Evolutionary conservation across 2,797 vertebrate genomes (phyloP), one percentile per base, ranked within the genome.

Genomic region (Bryconaethiops microstoma): DNA sequence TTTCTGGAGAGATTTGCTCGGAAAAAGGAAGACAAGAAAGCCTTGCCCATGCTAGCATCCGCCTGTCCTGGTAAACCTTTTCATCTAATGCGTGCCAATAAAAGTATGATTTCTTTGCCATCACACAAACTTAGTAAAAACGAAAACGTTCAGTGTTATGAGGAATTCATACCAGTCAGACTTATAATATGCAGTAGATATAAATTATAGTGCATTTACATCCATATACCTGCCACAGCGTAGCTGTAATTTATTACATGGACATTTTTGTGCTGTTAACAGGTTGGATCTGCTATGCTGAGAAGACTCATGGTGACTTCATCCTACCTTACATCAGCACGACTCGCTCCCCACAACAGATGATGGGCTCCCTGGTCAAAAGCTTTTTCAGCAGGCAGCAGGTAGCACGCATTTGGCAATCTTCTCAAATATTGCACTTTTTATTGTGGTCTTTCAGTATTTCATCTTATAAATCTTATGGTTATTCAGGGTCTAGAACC

Each of bases 251-350:
- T 76, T 40, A 23, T 1, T 5, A 6, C 13, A 19, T 17, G 21
- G 45, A 12, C 35, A 40, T 76, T 19, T 72, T 29, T 85, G 35
- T 52, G 1, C 19, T 73, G 65, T 52, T 5, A 82, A 78, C 89
- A 98, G 98, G 98, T 23, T 99, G 98, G 98, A 97, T 99, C 86
- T 99, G 98, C 90, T 99, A 99, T 0, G 97, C 97, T 0, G 98
- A 99, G 93, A 99, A 99, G 90, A 98, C 97, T 14, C 98, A 99
- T 0, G 97, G 98, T 67, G 94, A 93, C 6, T 93, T 96, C 81
- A 93, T 99, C 84, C 92, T 99, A 8, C 97, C 97, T 2, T 93
- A 97, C 78, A 93, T 99, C 89, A 99, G 98, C 79, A 95, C 95
- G 0, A 94, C 94, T 52, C 96, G 96, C 80, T 99, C 98, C 8